phyloP scores from a whole-genome alignment of 2,113 vertebrate species.

The Ivindomyrus marchei region DNA sequence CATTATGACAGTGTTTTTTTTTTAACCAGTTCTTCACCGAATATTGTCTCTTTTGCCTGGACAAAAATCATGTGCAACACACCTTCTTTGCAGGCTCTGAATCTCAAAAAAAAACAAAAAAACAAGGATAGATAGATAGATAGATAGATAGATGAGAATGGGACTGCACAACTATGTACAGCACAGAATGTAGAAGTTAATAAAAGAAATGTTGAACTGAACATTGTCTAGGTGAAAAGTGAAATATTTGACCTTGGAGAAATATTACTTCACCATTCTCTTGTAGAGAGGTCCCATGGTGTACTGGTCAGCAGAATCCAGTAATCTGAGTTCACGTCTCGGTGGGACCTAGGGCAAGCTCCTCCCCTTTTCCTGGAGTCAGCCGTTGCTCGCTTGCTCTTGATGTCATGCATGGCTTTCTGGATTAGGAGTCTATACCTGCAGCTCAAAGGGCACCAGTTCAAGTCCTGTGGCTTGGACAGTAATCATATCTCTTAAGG shows the following conservation, averaged over 20 bases:
- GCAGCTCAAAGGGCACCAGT: background rate
- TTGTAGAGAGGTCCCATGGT: background rate
- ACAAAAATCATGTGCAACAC: background rate
- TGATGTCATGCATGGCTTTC: background rate
- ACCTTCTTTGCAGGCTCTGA: background rate
- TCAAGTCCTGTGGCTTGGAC: background rate
- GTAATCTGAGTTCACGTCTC: background rate
- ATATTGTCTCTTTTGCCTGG: background rate
- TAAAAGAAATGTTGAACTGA: background rate
- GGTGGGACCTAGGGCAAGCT: background rate
- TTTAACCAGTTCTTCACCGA: background rate
- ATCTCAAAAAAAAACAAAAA: background rate
- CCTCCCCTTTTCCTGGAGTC: background rate
- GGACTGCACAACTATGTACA: background rate
- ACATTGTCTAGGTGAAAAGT: background rate
- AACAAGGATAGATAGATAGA: background rate
- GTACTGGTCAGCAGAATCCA: background rate
- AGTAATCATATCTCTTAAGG: background rate
- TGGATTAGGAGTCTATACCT: background rate
- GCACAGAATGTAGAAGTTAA: background rate
- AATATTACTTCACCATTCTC: background rate
- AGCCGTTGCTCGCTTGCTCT: background rate
- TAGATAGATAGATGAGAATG: background rate
- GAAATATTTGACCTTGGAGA: background rate
- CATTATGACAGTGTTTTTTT: background rate